Conservation (phyloP, 2,797 vertebrate genomes). For the Falco columbarius region DNA sequence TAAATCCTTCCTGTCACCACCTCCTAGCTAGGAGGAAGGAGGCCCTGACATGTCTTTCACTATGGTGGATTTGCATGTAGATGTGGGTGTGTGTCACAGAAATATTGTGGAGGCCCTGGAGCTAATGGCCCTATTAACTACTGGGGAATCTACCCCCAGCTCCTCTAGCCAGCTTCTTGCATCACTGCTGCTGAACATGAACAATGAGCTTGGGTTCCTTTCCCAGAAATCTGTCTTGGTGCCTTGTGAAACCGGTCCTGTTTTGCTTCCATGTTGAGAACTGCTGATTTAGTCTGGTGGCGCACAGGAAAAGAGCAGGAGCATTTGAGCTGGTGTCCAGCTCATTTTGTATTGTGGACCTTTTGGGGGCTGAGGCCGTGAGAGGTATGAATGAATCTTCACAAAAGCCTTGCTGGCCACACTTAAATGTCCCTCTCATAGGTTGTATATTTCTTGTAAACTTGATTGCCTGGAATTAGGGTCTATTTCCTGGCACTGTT, state of each 20-base stretch:
- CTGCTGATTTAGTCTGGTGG: not conserved
- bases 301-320: not conserved
- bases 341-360: not conserved
- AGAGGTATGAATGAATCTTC: not conserved
- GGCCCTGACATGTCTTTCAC: not conserved
- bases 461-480: conserved; percentile 56
- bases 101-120: not conserved
- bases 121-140: not conserved
- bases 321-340: not conserved
- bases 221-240: not conserved
- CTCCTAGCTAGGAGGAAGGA: not conserved
- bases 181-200: not conserved
- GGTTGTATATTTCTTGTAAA: conserved; percentile 55
- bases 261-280: not conserved
- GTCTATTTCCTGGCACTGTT: conserved; percentile 41
- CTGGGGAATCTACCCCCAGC: not conserved
- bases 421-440: not conserved
- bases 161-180: not conserved
- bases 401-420: not conserved
- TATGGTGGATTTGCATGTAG: not conserved
- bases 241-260: not conserved
- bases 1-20: conserved; percentile 2
- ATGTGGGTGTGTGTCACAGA: not conserved
- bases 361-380: not conserved
- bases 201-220: not conserved